Conservation (phyloP, 2,113 vertebrate genomes). For the Gyps fulvus region DNA sequence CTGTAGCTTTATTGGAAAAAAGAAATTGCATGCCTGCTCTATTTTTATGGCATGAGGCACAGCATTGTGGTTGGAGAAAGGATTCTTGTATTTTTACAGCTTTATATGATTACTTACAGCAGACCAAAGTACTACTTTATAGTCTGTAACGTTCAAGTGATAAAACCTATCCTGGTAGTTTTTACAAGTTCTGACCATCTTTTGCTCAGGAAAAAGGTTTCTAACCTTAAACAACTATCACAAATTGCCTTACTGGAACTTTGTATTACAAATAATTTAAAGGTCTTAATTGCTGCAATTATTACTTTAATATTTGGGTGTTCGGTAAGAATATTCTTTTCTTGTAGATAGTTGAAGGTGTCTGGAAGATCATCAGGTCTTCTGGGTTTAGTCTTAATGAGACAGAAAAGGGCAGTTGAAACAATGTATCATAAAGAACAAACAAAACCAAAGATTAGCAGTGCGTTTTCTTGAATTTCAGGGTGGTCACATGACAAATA, state of each 20-base stretch:
- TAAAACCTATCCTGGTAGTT: background rate
- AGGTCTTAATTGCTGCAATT: background rate
- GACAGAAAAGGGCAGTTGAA: background rate
- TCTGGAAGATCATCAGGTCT: background rate
- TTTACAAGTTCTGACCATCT: background rate
- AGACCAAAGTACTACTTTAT: background rate
- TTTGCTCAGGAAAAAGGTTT: background rate
- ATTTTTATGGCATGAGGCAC: slow-evolving; percentile 26
- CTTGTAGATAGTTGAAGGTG: background rate
- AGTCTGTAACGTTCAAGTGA: background rate
- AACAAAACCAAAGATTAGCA: background rate
- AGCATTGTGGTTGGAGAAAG: background rate
- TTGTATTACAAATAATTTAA: background rate
- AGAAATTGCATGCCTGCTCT: background rate
- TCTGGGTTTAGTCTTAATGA: background rate
- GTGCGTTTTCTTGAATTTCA: background rate
- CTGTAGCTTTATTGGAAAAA: slow-evolving; percentile 4
- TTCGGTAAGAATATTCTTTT: background rate
- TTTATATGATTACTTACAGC: slow-evolving; percentile 26
- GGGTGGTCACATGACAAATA: background rate
- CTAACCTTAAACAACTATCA: background rate
- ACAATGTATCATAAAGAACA: background rate
- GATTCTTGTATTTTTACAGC: slow-evolving; percentile 38
- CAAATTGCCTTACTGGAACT: background rate
- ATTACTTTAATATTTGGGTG: background rate